Evolutionary conservation across 2,888 invertebrate species (phyloP), one percentile per base, ranked within the genome.

Genomic region (Cotesia congregata): DNA sequence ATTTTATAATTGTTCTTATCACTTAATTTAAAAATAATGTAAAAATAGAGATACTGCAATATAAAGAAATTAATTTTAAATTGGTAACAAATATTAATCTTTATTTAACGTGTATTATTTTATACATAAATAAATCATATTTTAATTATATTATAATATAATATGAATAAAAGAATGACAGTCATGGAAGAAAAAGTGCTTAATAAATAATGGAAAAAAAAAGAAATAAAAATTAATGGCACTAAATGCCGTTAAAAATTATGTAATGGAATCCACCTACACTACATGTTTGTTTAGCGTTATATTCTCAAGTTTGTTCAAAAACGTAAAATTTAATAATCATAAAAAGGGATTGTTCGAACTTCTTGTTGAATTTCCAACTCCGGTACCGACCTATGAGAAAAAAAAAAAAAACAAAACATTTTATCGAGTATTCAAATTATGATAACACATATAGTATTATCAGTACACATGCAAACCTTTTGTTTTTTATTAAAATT

Each of bases 301-400:
- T 84, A 82, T 82, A 83, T 83, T 84, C 82, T 85, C 86, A 15
- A 50, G 30, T 76, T 74, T 50, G 39, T 74, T 77, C 69, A 73
- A 82, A 83, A 84, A 76, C 38, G 9, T 62, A 64, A 61, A 30
- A 30, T 67, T 64, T 73, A 50, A 38, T 73, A 65, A 88, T 92
- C 91, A 92, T 91, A 92, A 92, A 88, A 92, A 92, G 65, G 92
- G 92, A 85, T 92, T 92, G 88, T 91, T 92, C 78, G 92, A 91
- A 87, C 90, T 91, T 82, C 90, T 86, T 75, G 88, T 84, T 81
- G 86, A 83, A 82, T 86, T 87, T 79, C 85, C 86, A 77, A 87
- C 83, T 61, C 88, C 87, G 20, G 88, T 85, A 76, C 88, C 87
- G 80, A 89, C 87, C 89, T 89, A 78, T 67, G 5, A 62, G 38